phyloP scores from a whole-genome alignment of 2,113 vertebrate species.

The Gnathonemus longibarbis region DNA sequence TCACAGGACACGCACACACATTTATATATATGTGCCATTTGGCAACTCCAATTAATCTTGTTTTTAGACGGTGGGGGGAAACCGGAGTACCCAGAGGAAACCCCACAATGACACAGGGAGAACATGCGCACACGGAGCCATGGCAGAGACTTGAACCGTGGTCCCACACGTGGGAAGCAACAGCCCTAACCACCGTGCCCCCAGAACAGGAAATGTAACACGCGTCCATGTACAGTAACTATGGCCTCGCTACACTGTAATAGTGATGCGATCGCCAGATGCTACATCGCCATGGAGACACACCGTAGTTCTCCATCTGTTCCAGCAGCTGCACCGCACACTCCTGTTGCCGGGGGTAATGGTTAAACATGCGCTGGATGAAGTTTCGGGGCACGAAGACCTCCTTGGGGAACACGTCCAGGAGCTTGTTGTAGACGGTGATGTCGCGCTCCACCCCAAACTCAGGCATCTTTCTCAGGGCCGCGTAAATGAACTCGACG shows the following conservation, averaged over 20 bases:
- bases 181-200: too few relatives aligned
- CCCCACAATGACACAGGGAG: background rate
- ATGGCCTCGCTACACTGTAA: background rate
- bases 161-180: too few relatives aligned
- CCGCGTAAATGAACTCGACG: conserved; percentile 81
- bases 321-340: conserved; percentile 73
- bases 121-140: background rate
- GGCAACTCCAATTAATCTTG: too few relatives aligned
- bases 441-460: conserved; percentile 75
- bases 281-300: conserved; percentile 7
- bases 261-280: background rate
- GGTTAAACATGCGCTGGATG: conserved; percentile 76
- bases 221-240: background rate
- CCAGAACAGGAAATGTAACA: background rate
- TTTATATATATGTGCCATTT: too few relatives aligned
- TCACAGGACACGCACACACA: background rate
- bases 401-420: conserved; percentile 84
- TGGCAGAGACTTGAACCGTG: background rate
- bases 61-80: background rate
- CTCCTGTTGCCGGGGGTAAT: conserved; percentile 82
- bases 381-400: conserved; percentile 70
- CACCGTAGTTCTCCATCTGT: conserved; percentile 81
- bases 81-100: background rate
- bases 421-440: conserved; percentile 69
- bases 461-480: conserved; percentile 73